Conservation (phyloP, 2,797 vertebrate genomes). For the Crocodylus rhombifer region DNA sequence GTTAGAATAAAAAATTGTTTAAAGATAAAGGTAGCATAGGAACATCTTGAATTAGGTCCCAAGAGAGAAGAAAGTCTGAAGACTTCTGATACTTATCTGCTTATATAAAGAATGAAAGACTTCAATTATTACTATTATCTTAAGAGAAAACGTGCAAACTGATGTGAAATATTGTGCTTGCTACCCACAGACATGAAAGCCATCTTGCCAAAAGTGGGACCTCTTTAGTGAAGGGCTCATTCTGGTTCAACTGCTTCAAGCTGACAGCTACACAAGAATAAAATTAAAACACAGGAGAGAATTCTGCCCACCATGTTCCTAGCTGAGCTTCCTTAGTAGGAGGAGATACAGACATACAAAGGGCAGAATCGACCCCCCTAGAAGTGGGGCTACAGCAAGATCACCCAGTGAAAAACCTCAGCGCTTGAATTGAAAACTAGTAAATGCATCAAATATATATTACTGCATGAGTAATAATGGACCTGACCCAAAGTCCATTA, state of each 20-base stretch:
- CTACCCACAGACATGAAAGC: background rate
- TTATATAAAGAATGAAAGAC: constrained; percentile 25
- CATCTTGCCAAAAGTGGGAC: background rate
- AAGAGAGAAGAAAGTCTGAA: constrained; percentile 14
- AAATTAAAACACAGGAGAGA: background rate
- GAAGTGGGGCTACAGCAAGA: constrained; percentile 21
- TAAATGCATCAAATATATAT: background rate
- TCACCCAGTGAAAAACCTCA: background rate
- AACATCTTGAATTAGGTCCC: constrained; percentile 35
- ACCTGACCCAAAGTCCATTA: background rate
- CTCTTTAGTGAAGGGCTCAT: background rate
- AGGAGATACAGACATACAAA: background rate
- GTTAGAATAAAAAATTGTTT: constrained; percentile 23
- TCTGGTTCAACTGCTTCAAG: background rate
- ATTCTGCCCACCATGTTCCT: background rate
- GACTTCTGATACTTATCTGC: constrained; percentile 20
- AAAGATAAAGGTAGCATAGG: constrained; percentile 31
- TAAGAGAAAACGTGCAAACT: constrained; percentile 65
- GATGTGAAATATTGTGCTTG: constrained; percentile 72
- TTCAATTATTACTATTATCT: constrained; percentile 47
- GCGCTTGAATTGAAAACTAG: background rate
- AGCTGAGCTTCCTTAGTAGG: background rate
- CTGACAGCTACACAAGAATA: background rate
- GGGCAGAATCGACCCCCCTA: background rate
- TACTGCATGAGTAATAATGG: background rate